phyloP scores from a whole-genome alignment of 2,113 vertebrate species.

The Nicator chloris region DNA sequence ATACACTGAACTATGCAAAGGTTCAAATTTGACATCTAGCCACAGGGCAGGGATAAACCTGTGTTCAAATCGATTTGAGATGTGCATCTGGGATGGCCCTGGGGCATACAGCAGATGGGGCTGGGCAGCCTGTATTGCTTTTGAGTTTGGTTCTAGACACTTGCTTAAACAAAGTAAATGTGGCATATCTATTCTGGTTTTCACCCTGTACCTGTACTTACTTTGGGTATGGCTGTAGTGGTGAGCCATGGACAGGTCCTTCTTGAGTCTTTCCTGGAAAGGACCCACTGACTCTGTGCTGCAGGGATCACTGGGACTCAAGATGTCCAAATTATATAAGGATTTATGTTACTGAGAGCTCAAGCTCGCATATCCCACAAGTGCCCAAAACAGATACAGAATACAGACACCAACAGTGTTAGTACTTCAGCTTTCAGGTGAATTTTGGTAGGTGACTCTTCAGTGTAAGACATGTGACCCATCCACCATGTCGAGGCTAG shows the following conservation, averaged over 20 bases:
- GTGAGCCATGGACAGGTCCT: neutral
- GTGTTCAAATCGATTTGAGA: neutral
- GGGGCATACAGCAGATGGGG: neutral
- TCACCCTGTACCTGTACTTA: neutral
- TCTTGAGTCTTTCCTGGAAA: neutral
- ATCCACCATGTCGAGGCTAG: accelerated
- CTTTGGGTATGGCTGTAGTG: neutral
- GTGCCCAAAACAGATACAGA: neutral
- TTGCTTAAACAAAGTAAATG: neutral
- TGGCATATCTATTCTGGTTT: neutral
- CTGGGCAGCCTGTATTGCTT: neutral
- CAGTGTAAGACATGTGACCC: neutral
- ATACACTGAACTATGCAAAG: neutral
- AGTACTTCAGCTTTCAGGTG: neutral
- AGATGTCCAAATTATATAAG: neutral
- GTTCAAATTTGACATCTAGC: neutral
- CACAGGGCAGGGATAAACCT: neutral
- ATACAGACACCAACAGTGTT: neutral
- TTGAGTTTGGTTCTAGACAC: neutral
- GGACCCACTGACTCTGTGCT: neutral
- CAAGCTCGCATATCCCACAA: neutral
- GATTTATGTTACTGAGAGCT: neutral
- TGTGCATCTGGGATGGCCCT: neutral
- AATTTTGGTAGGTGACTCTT: neutral
- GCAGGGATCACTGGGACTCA: neutral